Percentiles rank a stretch among this genome's conserved stretches.
These are phyloP conservation scores for Pitta sordida DNA, from an alignment of 2,113 vertebrate species.

Conservation along the genomic window DNA sequence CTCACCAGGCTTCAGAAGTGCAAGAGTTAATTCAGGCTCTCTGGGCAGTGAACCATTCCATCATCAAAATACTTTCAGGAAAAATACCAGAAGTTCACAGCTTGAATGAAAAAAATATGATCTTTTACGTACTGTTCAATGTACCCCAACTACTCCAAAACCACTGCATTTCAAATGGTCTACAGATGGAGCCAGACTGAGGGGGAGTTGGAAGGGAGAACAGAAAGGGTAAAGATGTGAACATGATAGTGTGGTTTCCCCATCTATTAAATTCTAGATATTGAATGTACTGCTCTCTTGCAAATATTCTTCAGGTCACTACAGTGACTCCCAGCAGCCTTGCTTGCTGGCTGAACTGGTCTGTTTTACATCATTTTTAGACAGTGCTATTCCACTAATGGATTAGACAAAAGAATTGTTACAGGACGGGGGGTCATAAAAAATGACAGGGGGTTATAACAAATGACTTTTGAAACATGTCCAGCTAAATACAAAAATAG, in stretches of 20 bases:
- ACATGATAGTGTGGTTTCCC: not conserved
- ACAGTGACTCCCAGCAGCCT: not conserved
- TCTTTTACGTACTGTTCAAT: not conserved
- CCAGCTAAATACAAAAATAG: slow-evolving; percentile 2
- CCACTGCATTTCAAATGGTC: not conserved
- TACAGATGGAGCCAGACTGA: not conserved
- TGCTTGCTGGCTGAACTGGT: not conserved
- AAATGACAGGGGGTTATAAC: not conserved
- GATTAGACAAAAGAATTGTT: slow-evolving; percentile 25
- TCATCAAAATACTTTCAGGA: not conserved
- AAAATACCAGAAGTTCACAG: not conserved
- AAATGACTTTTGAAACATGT: slow-evolving; percentile 32
- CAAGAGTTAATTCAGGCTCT: not conserved
- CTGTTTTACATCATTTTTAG: slow-evolving; percentile 24
- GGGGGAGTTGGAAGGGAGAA: not conserved
- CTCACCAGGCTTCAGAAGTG: not conserved
- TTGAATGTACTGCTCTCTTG: not conserved
- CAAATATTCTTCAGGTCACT: not conserved
- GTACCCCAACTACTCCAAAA: not conserved
- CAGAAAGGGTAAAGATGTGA: not conserved
- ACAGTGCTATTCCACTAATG: not conserved
- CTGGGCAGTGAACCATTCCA: not conserved
- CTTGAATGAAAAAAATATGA: not conserved
- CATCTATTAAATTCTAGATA: not conserved
- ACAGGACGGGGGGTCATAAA: not conserved